Evolutionary conservation across 1,140 invertebrate genomes (phyloP), one percentile per base, ranked within the genome.

Genomic region (Calycopis cecrops): DNA sequence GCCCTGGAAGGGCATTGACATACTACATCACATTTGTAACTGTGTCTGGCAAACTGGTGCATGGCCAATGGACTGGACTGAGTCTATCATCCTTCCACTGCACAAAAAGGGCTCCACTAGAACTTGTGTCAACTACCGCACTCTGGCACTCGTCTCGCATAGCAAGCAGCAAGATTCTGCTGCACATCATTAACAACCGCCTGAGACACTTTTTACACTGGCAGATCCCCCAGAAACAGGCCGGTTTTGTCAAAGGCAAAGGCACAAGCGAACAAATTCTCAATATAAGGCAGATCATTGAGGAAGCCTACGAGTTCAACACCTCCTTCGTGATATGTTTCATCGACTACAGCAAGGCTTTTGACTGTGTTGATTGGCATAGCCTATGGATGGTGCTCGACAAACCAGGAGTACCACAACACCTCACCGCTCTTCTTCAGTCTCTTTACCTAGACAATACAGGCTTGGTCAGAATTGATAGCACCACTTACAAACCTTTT

Each of bases 131-230:
- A 38, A 52, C 16, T 40, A 52, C 11, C 6, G 50, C 0, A 52
- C 50, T 3, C 7, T 52, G 3, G 1, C 50, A 1, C 16, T 52
- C 0, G 16, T 52, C 4, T 52, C 50, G 1, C 35, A 52, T 38
- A 12, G n/a, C n/a, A n/a, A n/a, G n/a, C 0, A 38, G 35, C 35
- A 38, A 52, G 11, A 18, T 52, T 2, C 9, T 52, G 16, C 35
- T 52, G 12, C 35, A 38, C 10, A 11, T 52, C 18, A 53, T 60
- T 59, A 71, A 65, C 63, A 52, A 67, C 57, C 67, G 63, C 12
- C 12, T 44, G 7, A 14, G 2, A 6, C 6, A 2, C 21, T 28
- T 28, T 28, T 3, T 28, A 2, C 2, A 28, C 6, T 2, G 6
- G 2, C 21, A 28, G 6, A 28, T 28, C 2, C 21, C 21, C 6